phyloP scores from a whole-genome alignment of 2,797 vertebrate species.

The Astyanax mexicanus region DNA sequence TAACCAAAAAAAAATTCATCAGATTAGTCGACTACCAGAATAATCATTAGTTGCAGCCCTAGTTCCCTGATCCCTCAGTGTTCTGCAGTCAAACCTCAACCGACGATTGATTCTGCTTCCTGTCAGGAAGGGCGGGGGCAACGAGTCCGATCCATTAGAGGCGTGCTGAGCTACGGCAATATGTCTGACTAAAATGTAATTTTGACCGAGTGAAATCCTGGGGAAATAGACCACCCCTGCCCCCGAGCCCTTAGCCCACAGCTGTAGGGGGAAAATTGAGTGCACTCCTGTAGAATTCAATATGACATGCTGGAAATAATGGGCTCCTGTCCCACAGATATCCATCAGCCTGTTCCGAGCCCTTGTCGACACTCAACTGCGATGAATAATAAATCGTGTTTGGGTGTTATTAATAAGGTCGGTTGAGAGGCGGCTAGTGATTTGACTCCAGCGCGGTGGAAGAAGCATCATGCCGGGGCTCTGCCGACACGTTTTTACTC shows the following conservation, averaged over 20 bases:
- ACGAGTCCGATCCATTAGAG: conserved; percentile 41
- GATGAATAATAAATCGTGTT: conserved; percentile 65
- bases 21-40: too few relatives aligned
- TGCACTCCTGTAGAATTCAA: conserved; percentile 54
- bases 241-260: conserved; percentile 21
- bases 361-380: conserved; percentile 55
- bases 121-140: not conserved
- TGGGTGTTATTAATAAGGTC: conserved; percentile 61
- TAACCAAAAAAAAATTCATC: too few relatives aligned
- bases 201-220: conserved; percentile 43
- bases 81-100: conserved; percentile 9
- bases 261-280: conserved; percentile 49
- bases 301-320: conserved; percentile 60
- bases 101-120: conserved; percentile 36
- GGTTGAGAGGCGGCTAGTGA: conserved; percentile 26
- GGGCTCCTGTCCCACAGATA: conserved; percentile 48
- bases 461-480: not conserved
- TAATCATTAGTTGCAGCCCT: too few relatives aligned
- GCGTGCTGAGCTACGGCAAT: conserved; percentile 27
- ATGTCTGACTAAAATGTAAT: conserved; percentile 45
- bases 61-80: not conserved
- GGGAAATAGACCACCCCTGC: conserved; percentile 28
- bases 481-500: not conserved
- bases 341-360: conserved; percentile 50
- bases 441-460: conserved; percentile 10